Conservation (phyloP, 2,113 vertebrate genomes). For the Malurus elegans region DNA sequence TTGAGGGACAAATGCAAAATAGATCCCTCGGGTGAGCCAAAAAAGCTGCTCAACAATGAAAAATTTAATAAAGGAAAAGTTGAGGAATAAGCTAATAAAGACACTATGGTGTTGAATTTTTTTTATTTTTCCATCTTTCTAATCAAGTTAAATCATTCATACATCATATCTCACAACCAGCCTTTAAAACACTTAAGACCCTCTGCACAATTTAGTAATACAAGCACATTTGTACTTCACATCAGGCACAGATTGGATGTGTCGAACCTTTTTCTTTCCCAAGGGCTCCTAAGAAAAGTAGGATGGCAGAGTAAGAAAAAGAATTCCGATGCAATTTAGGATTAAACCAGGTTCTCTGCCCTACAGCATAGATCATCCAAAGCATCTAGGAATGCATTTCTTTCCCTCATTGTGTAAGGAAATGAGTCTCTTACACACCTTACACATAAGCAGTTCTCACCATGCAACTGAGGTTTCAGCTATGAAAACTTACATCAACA, state of each 20-base stretch:
- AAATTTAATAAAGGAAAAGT: neutral
- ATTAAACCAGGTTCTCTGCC: neutral
- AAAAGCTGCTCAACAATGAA: neutral
- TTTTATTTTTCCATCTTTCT: neutral
- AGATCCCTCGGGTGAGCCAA: accelerated
- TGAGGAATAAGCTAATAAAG: neutral
- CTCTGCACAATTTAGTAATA: neutral
- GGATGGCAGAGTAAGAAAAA: neutral
- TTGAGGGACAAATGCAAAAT: neutral
- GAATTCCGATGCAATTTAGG: neutral
- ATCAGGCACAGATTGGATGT: neutral
- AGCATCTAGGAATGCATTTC: neutral
- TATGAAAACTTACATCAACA: neutral
- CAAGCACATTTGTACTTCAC: neutral
- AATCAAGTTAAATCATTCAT: neutral
- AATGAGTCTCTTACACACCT: neutral
- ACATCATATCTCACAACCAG: neutral
- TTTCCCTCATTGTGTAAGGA: neutral
- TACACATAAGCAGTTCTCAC: neutral
- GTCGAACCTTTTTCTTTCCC: neutral
- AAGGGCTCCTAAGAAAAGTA: neutral
- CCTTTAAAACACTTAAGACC: neutral
- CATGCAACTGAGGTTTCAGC: neutral
- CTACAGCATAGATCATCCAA: neutral
- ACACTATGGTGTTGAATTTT: neutral